Evolutionary conservation across 2,113 vertebrate species (phyloP).

Genomic region (Sorex araneus): DNA sequence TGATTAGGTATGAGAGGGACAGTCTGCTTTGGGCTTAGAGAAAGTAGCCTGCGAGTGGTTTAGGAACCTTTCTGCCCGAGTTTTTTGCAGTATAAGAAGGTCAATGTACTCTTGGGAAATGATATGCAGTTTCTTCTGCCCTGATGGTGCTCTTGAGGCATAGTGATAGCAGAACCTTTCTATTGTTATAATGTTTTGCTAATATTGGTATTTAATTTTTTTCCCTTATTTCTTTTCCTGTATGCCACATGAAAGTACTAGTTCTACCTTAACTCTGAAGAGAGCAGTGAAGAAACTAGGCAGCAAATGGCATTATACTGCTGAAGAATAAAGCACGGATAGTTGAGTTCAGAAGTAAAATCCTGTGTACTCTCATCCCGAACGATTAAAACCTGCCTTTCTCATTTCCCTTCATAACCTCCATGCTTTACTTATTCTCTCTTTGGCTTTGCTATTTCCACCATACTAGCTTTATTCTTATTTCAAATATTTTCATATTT

Average conservation of each 20-base stretch:
- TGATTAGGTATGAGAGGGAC: conserved; percentile 2
- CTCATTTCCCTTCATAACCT: neutral
- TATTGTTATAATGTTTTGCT: neutral
- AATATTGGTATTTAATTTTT: neutral
- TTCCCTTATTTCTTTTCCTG: neutral
- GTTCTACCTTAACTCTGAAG: neutral
- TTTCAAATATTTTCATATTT: neutral
- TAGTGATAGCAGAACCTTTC: neutral
- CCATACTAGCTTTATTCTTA: neutral
- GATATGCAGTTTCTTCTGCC: accelerated
- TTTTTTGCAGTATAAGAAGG: neutral
- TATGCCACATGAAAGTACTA: neutral
- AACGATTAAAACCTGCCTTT: neutral
- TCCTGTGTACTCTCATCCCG: neutral
- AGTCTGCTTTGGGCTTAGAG: conserved; percentile 22
- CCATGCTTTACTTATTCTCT: accelerated
- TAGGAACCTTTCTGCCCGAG: accelerated
- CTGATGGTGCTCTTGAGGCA: neutral
- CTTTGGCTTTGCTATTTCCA: neutral
- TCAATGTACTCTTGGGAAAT: neutral
- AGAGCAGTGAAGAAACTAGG: no score
- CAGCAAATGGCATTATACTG: no score
- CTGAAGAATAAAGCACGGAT: neutral
- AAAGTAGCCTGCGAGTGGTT: neutral
- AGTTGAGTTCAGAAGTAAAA: neutral